Evolutionary conservation across 2,113 vertebrate genomes (phyloP), one percentile per base, ranked within the genome.

Genomic region (Etheostoma cragini): DNA sequence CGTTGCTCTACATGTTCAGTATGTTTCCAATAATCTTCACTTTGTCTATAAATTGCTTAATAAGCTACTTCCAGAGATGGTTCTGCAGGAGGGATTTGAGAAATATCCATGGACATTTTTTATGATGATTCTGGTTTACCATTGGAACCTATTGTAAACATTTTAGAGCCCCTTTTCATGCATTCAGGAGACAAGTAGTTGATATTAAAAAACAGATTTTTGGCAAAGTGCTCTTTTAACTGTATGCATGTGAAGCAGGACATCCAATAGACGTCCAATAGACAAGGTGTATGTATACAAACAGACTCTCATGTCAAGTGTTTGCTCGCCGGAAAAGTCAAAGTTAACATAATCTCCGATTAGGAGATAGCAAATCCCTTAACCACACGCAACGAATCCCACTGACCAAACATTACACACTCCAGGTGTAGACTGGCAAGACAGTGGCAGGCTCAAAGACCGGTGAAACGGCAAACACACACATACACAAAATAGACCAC

Each of bases 381-480:
- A 84, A 56, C 61, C 76, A 85, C 68, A 69, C 72, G 30, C 66
- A 66, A 57, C 70, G 74, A 70, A 91, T 91, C 90, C 88, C 88
- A 82, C 78, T 86, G 90, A 93, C 89, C 92, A 93, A 89, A 91
- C 91, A 92, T 88, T 49, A 71, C 67, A 72, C 56, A 74, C 71
- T 77, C 52, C 67, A 83, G 72, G 80, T 74, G 76, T 49, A 83
- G 76, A 30, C 73, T 33, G 61, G 78, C 67, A 83, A 82, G 69
- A 81, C 81, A 57, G 75, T 21, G 19, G 60, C 66, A 58, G 67
- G 56, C 58, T 81, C 60, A 65, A 11, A 74, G 16, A 56, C 54
- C n/a, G n/a, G 21, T 12, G 56, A 26, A 86, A 42, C 38, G 2
- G 38, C 38, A 42, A 42, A 72, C 60, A 66, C 80, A 56, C 65